Evolutionary conservation across 2,888 invertebrate species (phyloP).

Genomic region (Cephus rjabovi): DNA sequence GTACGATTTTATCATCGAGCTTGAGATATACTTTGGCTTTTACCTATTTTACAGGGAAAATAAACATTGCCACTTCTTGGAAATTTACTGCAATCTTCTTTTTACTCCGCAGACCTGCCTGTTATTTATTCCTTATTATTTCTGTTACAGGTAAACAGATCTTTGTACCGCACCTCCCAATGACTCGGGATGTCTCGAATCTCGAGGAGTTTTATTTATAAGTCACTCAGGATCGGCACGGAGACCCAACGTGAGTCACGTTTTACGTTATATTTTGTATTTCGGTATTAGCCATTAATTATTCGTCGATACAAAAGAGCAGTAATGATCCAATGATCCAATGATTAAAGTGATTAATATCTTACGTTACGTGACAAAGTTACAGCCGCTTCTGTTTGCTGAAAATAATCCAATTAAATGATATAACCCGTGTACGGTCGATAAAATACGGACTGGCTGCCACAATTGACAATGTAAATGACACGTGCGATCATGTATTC

Average conservation of each 20-base stretch:
- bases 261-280: not conserved
- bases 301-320: not conserved
- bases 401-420: not conserved
- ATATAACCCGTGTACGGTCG: not conserved
- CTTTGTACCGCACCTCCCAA: not conserved
- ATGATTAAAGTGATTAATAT: not conserved
- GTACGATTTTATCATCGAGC: not conserved
- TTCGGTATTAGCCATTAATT: not conserved
- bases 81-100: not conserved
- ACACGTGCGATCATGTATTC: not conserved
- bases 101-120: not conserved
- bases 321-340: not conserved
- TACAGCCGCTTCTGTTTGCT: not conserved
- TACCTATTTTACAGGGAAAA: not conserved
- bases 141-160: not conserved
- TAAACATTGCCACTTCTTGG: not conserved
- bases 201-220: not conserved
- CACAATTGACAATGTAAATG: not conserved
- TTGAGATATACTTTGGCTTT: not conserved
- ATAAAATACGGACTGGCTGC: not conserved
- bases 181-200: not conserved
- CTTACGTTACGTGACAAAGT: not conserved
- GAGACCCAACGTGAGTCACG: not conserved
- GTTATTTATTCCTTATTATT: not conserved
- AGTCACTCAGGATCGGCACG: not conserved